Conservation (phyloP, 1,140 invertebrate species). For the Drosophila suzukii region DNA sequence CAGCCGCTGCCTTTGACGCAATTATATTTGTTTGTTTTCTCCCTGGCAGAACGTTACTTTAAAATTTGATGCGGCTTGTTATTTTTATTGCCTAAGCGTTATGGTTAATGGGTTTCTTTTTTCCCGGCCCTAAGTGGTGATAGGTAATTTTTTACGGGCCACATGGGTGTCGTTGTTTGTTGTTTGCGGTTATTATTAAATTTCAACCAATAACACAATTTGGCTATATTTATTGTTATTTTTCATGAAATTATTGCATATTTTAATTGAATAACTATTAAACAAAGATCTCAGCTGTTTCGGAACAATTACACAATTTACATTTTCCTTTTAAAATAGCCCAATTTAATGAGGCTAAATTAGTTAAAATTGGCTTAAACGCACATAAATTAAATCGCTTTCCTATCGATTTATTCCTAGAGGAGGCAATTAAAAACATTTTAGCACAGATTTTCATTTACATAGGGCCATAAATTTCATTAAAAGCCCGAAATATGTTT, state of each 20-base stretch:
- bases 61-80: conserved; percentile 69
- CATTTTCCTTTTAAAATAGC: neutral
- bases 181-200: conserved; percentile 40
- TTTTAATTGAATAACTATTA: neutral
- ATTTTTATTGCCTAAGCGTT: conserved; percentile 61
- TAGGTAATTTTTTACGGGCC: conserved; percentile 64
- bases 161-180: conserved; percentile 43
- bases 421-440: conserved; percentile 40
- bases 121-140: conserved; percentile 30
- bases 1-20: conserved; percentile 17
- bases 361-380: conserved; percentile 36
- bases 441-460: conserved; percentile 45
- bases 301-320: conserved; percentile 6
- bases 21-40: conserved; percentile 51
- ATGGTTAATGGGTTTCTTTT: conserved; percentile 43
- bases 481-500: conserved; percentile 44
- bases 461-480: conserved; percentile 37
- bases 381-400: conserved; percentile 40
- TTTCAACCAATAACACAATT: conserved; percentile 13
- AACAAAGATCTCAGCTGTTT: neutral
- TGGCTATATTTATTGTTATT: neutral
- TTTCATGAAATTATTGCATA: neutral
- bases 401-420: conserved; percentile 28
- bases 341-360: conserved; percentile 29
- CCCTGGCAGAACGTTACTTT: conserved; percentile 40